These are phyloP conservation scores for Molossus molossus DNA, from an alignment of 2,797 vertebrate genomes.

Conservation along the genomic window DNA sequence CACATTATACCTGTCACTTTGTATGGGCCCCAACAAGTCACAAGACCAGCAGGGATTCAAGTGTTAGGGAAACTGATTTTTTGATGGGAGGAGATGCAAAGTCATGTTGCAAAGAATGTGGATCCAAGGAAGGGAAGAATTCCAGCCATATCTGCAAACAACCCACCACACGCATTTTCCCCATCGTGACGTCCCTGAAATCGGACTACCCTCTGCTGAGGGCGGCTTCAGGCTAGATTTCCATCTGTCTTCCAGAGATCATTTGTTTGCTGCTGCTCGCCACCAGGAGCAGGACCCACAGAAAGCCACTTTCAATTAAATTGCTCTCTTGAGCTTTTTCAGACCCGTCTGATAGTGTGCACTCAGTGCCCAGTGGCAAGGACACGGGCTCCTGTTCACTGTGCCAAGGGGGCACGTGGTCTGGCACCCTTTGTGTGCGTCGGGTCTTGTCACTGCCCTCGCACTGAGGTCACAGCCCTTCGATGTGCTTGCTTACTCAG, in stretches of 20 bases:
- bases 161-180: rapidly evolving
- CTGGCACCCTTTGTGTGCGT: background rate
- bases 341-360: background rate
- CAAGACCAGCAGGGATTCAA: background rate
- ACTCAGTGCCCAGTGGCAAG: rapidly evolving
- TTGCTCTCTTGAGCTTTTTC: background rate
- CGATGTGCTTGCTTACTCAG: background rate
- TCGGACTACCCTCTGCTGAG: background rate
- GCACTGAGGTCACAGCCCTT: background rate
- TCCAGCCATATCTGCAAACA: background rate
- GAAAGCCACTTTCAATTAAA: background rate
- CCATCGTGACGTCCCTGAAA: background rate
- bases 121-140: background rate
- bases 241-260: background rate
- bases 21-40: background rate
- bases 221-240: background rate
- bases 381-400: background rate
- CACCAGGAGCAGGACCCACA: background rate
- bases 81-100: background rate
- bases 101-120: background rate
- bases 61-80: background rate
- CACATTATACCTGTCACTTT: background rate
- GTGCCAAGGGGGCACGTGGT: background rate
- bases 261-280: background rate
- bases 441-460: background rate